Base-by-base conservation (phyloP, 2,113 vertebrate species). In the Syngnathus typhle region DNA sequence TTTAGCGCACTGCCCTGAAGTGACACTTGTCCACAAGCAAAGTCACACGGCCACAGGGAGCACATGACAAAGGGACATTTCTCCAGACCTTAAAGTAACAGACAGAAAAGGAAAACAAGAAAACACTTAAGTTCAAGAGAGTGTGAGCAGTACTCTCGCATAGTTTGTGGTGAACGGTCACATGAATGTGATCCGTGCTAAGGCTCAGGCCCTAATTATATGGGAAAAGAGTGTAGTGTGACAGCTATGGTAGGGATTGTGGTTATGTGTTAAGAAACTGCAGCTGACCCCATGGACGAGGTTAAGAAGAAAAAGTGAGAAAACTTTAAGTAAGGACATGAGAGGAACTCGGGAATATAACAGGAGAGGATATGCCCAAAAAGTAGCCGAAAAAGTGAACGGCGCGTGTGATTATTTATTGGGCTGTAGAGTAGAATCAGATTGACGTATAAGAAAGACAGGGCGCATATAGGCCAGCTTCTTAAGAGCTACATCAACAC, bases 181-280 rank as follows among this genome's bases (percentile, higher is more conserved):
- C 86, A 89, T 89, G 87, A 89, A 86, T 87, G 82, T 70, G 79
- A 86, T 86, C 82, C 77, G 74, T 89, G 84, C 85, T 88, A 78
- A 79, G 70, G 88, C 79, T 88, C 73, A 77, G 79, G 75, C 84
- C 76, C 76, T 89, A 88, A 91, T 92, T 90, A 89, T 83, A 90
- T 84, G 82, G 84, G 85, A 85, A 84, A 82, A 83, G 79, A 82
- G 85, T 84, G 87, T 79, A 80, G 88, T 85, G 83, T 88, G 88
- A 89, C 87, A 88, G 84, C 82, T 75, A 83, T 82, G 85, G 85
- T 67, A 72, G 75, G 75, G 76, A 82, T 78, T 89, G 84, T 18
- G 82, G 86, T 84, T 80, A 59, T 85, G 83, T 87, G 83, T 77
- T 83, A 80, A 83, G 77, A 84, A 80, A 80, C 73, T 82, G 71